A percentile compares a stretch with the other conserved stretches of the same genome.
These are phyloP conservation scores for Mythimna ferrago DNA, from an alignment of 2,888 invertebrate species.

Conservation along the genomic window DNA sequence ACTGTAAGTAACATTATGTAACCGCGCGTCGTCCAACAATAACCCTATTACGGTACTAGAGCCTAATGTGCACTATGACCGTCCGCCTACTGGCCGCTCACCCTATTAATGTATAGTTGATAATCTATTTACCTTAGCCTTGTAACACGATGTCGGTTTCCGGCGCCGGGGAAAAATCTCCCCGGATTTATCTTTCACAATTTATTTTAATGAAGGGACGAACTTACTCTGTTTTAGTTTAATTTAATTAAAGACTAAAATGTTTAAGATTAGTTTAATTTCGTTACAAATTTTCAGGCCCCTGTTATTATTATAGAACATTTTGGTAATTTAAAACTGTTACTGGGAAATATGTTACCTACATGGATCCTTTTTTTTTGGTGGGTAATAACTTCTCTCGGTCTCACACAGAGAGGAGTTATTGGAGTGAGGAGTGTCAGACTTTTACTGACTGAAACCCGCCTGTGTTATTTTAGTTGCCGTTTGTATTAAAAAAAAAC, in stretches of 20 bases:
- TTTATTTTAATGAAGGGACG: conserved; percentile 58
- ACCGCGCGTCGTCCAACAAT: conserved; percentile 75
- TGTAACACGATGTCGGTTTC: conserved; percentile 30
- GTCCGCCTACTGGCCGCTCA: conserved; percentile 56
- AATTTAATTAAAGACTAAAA: conserved; percentile 52
- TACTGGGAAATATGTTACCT: background rate
- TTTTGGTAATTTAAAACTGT: background rate
- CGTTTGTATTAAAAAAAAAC: too few species aligned
- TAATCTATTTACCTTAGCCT: conserved; percentile 55
- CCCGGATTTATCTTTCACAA: conserved; percentile 41
- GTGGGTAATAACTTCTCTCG: too few species aligned
- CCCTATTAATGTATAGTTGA: conserved; percentile 52
- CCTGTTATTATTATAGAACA: conserved; percentile 2
- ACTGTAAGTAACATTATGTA: conserved; percentile 83
- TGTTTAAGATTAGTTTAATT: conserved; percentile 42
- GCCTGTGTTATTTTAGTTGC: too few species aligned
- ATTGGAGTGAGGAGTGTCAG: too few species aligned
- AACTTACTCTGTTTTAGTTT: conserved; percentile 42
- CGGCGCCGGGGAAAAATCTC: conserved; percentile 40
- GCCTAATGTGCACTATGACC: conserved; percentile 55
- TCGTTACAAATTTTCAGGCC: conserved; percentile 10
- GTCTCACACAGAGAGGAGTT: too few species aligned
- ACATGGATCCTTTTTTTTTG: too few species aligned
- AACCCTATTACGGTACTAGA: conserved; percentile 66
- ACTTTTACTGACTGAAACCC: too few species aligned